A percentile compares a stretch with the other conserved stretches of the same genome.
Evolutionary conservation across 53 echinoderm and acorn worm species (phyloP).

Genomic region (Pentamera pediparva): DNA sequence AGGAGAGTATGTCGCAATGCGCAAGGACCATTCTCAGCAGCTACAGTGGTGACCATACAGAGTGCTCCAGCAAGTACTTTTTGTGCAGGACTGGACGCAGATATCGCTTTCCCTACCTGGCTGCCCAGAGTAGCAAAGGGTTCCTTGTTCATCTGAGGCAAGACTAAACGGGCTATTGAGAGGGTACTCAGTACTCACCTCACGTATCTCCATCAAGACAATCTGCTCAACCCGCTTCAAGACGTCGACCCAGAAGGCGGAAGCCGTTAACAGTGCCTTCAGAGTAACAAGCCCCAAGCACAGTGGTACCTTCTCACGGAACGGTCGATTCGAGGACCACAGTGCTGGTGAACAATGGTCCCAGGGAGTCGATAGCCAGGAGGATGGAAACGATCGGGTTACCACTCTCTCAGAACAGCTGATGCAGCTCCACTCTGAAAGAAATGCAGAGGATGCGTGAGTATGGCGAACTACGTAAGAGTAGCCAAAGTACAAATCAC

Average conservation of each 20-base stretch:
- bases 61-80: background rate
- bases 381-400: background rate
- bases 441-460: background rate
- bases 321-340: background rate
- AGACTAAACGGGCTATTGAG: background rate
- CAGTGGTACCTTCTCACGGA: background rate
- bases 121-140: background rate
- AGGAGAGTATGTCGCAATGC: background rate
- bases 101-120: background rate
- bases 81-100: background rate
- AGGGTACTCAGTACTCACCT: background rate
- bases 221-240: background rate
- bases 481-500: background rate
- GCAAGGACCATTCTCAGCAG: background rate
- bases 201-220: background rate
- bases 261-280: conserved; percentile 15
- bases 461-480: background rate
- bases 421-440: background rate
- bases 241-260: conserved; percentile 9
- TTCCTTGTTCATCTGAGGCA: background rate
- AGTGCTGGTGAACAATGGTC: conserved; percentile 9
- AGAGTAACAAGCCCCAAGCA: conserved; percentile 8
- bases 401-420: background rate
- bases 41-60: background rate
- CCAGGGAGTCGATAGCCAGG: background rate